phyloP scores from a whole-genome alignment of 1,140 invertebrate genomes.

The Pristionchus pacificus region DNA sequence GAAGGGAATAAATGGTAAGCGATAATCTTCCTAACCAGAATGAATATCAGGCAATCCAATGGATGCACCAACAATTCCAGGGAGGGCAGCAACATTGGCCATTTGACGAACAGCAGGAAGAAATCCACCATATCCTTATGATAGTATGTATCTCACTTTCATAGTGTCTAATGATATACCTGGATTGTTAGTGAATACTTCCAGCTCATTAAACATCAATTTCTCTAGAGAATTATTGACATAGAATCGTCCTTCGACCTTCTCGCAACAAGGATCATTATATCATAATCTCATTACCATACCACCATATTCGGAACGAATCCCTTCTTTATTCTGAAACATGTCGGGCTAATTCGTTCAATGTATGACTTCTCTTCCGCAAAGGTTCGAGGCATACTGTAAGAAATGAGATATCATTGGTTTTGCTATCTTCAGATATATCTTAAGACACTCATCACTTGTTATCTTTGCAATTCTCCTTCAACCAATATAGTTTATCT shows the following conservation, averaged over 20 bases:
- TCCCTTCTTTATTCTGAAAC: slow-evolving; percentile 94
- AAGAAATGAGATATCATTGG: too few relatives aligned
- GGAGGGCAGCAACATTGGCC: slow-evolving; percentile 95
- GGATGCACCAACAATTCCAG: slow-evolving; percentile 81
- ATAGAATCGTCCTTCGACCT: slow-evolving; percentile 96
- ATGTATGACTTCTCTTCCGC: slow-evolving; percentile 88
- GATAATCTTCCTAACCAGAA: slow-evolving; percentile 59
- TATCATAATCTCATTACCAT: slow-evolving; percentile 40
- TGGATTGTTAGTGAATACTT: slow-evolving; percentile 71
- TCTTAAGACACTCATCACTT: too few relatives aligned
- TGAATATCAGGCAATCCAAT: slow-evolving; percentile 93
- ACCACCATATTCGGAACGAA: slow-evolving; percentile 99
- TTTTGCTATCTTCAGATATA: too few relatives aligned
- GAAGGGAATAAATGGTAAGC: too few relatives aligned
- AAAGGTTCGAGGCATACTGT: slow-evolving; percentile 69
- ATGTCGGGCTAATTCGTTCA: slow-evolving; percentile 77
- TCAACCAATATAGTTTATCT: too few relatives aligned
- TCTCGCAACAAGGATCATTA: not conserved
- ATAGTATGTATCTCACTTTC: slow-evolving; percentile 65
- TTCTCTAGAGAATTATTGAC: slow-evolving; percentile 87
- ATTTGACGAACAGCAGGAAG: slow-evolving; percentile 98
- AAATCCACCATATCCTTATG: slow-evolving; percentile 89
- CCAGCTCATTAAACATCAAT: slow-evolving; percentile 94
- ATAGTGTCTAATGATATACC: slow-evolving; percentile 59
- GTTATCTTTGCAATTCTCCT: too few relatives aligned